These are phyloP conservation scores for Gymnosoma rotundatum DNA, from an alignment of 2,888 invertebrate species.

Conservation along the genomic window DNA sequence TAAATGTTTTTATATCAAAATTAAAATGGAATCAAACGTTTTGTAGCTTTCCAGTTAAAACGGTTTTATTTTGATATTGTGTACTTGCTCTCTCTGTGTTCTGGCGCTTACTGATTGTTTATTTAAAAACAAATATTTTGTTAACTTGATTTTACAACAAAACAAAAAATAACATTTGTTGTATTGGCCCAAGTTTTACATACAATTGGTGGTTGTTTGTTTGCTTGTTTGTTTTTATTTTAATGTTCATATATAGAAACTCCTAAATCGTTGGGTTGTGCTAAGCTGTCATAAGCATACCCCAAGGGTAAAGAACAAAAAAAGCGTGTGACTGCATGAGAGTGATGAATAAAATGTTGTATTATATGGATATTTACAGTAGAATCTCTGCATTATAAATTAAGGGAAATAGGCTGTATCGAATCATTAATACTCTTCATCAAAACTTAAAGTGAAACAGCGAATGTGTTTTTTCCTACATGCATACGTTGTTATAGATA, in stretches of 20 bases:
- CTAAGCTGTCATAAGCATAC: slow-evolving; percentile 9
- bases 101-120: slow-evolving; percentile 59
- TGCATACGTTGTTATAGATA: too few species aligned
- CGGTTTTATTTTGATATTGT: slow-evolving; percentile 54
- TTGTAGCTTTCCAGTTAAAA: slow-evolving; percentile 32
- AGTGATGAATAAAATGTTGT: slow-evolving; percentile 23
- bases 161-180: slow-evolving; percentile 29
- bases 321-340: slow-evolving; percentile 3
- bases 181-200: slow-evolving; percentile 55
- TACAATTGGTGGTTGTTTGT: slow-evolving; percentile 27
- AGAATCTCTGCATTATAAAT: too few species aligned
- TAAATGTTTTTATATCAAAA: slow-evolving; percentile 1
- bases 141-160: slow-evolving; percentile 37
- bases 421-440: too few species aligned
- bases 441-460: too few species aligned
- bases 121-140: slow-evolving; percentile 36
- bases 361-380: slow-evolving; percentile 1
- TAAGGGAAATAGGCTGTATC: too few species aligned
- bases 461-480: too few species aligned
- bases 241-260: slow-evolving; percentile 10
- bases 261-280: slow-evolving; percentile 35
- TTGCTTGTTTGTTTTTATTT: neutral
- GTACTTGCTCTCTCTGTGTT: slow-evolving; percentile 49
- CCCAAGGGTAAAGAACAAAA: slow-evolving; percentile 40
- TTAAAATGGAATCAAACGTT: slow-evolving; percentile 5